phyloP scores from a whole-genome alignment of 1,140 invertebrate genomes.

The Pogonognathellus flavescens region DNA sequence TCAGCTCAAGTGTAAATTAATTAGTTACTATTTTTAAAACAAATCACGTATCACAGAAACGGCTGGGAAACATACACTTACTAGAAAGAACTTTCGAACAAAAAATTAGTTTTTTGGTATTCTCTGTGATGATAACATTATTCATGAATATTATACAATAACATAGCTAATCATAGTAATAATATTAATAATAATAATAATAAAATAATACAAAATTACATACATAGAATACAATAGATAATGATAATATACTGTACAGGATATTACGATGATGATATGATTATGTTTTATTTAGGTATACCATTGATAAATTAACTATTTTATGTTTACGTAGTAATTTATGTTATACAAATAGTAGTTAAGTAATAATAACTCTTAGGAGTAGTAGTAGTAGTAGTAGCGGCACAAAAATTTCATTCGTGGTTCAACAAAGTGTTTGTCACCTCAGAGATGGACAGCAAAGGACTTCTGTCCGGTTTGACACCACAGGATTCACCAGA shows the following conservation, averaged over 20 bases:
- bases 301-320: not conserved
- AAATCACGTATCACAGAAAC: slow-evolving; percentile 50
- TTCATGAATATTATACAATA: not conserved
- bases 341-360: not conserved
- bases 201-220: not conserved
- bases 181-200: slow-evolving; percentile 14
- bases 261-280: too few species aligned
- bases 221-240: not conserved
- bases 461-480: slow-evolving; percentile 73
- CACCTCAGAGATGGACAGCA: slow-evolving; percentile 87
- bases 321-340: not conserved
- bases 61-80: slow-evolving; percentile 42
- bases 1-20: not conserved
- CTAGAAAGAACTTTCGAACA: slow-evolving; percentile 20
- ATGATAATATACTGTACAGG: not conserved
- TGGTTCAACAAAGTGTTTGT: slow-evolving; percentile 83
- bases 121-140: not conserved
- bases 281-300: too few species aligned
- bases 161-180: not conserved
- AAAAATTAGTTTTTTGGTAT: slow-evolving; percentile 49
- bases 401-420: slow-evolving; percentile 60
- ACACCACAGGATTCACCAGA: slow-evolving; percentile 60
- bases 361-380: not conserved
- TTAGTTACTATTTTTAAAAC: slow-evolving; percentile 4
- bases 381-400: not conserved